Evolutionary conservation across 2,888 invertebrate species (phyloP).

Genomic region (Amphipyra berbera): DNA sequence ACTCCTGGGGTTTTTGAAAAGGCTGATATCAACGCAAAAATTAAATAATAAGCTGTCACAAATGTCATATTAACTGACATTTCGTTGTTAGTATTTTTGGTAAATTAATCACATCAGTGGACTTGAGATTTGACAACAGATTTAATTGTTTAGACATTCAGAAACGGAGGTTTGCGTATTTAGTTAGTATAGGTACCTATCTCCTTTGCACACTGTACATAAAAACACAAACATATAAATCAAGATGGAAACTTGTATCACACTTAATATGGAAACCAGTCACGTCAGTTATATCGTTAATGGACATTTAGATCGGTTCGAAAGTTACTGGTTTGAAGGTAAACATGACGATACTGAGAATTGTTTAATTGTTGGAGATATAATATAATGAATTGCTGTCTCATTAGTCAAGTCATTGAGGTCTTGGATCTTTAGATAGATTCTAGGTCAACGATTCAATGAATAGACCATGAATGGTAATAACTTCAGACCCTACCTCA

Average conservation of each 20-base stretch:
- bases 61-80: too few species aligned
- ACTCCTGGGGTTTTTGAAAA: too few species aligned
- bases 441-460: background rate
- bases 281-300: conserved; percentile 40
- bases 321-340: conserved; percentile 43
- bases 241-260: conserved; percentile 67
- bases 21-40: too few species aligned
- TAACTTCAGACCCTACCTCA: background rate
- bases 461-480: too few species aligned
- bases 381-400: background rate
- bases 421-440: background rate
- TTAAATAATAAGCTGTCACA: too few species aligned
- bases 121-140: too few species aligned
- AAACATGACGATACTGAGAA: conserved; percentile 15
- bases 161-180: too few species aligned
- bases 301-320: conserved; percentile 43
- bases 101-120: too few species aligned
- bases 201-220: conserved; percentile 24
- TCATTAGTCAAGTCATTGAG: background rate
- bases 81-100: too few species aligned
- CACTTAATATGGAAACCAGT: conserved; percentile 68
- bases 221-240: conserved; percentile 58
- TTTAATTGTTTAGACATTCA: too few species aligned
- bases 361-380: conserved; percentile 22
- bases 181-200: too few species aligned